Conservation (phyloP, 2,797 vertebrate species). For the Argya squamiceps region DNA sequence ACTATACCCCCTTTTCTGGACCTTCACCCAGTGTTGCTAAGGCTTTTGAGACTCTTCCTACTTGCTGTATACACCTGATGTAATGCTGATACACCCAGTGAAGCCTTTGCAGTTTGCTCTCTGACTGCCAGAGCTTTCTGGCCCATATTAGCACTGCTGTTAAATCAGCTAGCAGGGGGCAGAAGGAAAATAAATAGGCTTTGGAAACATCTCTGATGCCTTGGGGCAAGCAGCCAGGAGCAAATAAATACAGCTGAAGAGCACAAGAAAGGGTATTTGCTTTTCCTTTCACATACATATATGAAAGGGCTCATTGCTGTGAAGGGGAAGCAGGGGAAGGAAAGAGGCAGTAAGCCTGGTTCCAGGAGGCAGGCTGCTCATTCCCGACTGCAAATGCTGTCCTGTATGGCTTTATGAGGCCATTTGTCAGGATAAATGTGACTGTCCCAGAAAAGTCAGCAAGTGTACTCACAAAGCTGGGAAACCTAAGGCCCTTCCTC, state of each 20-base stretch:
- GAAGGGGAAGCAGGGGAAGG: background rate
- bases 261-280: slow-evolving; percentile 54
- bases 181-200: slow-evolving; percentile 64
- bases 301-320: background rate
- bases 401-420: slow-evolving; percentile 11
- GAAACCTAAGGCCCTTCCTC: slow-evolving; percentile 12
- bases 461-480: background rate
- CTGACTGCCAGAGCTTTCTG: slow-evolving; percentile 45
- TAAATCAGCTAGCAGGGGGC: slow-evolving; percentile 45
- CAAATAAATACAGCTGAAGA: slow-evolving; percentile 64
- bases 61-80: background rate
- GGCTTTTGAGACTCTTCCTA: background rate
- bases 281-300: slow-evolving; percentile 48
- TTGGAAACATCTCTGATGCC: slow-evolving; percentile 38
- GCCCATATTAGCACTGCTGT: slow-evolving; percentile 22
- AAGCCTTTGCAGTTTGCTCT: background rate
- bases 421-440: slow-evolving; percentile 32
- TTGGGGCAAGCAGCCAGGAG: slow-evolving; percentile 50
- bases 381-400: background rate
- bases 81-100: slow-evolving; percentile 5
- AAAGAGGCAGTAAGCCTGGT: background rate
- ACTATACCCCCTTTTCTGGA: background rate
- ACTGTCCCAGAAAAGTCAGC: slow-evolving; percentile 25
- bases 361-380: slow-evolving; percentile 2
- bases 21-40: background rate